Percentiles rank a stretch among this genome's conserved stretches.
Evolutionary conservation across 2,888 invertebrate genomes (phyloP).

Genomic region (Agelastica alni): DNA sequence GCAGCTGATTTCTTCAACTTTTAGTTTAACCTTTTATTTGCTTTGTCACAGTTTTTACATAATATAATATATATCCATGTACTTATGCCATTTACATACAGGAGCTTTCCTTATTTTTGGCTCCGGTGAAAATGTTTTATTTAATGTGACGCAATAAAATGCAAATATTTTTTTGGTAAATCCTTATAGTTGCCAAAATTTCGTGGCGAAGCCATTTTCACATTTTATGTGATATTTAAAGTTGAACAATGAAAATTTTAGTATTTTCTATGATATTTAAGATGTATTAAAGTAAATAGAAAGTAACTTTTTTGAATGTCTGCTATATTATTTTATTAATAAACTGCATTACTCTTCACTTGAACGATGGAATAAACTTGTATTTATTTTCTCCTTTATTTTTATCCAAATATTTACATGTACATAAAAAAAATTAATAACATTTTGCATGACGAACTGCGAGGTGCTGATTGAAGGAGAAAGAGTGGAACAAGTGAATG

Average conservation of each 20-base stretch:
- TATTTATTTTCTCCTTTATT: slow-evolving; percentile 1
- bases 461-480: too few relatives aligned
- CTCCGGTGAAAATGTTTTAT: slow-evolving; percentile 27
- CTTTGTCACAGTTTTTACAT: slow-evolving; percentile 25
- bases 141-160: slow-evolving; percentile 29
- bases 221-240: slow-evolving; percentile 42
- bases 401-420: not conserved
- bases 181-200: slow-evolving; percentile 27
- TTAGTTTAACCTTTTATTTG: slow-evolving; percentile 26
- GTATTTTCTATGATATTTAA: slow-evolving; percentile 29
- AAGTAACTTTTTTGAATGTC: slow-evolving; percentile 20
- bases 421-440: too few relatives aligned
- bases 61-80: slow-evolving; percentile 31
- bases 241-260: slow-evolving; percentile 33
- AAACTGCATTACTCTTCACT: slow-evolving; percentile 22
- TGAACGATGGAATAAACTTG: slow-evolving; percentile 14
- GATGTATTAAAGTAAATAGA: slow-evolving; percentile 14
- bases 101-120: slow-evolving; percentile 25
- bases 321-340: slow-evolving; percentile 23
- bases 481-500: too few relatives aligned
- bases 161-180: slow-evolving; percentile 25
- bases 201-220: slow-evolving; percentile 39
- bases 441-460: too few relatives aligned
- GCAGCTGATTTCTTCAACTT: slow-evolving; percentile 33
- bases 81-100: slow-evolving; percentile 32